phyloP scores from a whole-genome alignment of 2,888 invertebrate species.

The Pandemis heparana region DNA sequence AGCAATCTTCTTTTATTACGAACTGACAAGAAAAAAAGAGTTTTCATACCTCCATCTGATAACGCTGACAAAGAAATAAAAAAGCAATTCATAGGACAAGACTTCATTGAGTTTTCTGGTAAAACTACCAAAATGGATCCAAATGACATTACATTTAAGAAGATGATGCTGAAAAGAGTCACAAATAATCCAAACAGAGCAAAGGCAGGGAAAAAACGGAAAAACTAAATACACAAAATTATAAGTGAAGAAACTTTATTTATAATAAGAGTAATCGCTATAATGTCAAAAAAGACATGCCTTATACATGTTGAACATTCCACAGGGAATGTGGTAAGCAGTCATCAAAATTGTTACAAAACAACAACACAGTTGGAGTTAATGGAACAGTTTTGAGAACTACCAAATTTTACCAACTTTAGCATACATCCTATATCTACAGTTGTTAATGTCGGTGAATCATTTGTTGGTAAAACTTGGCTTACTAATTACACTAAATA shows the following conservation, averaged over 20 bases:
- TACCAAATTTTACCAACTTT: constrained; percentile 63
- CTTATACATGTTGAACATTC: constrained; percentile 67
- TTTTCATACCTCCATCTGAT: constrained; percentile 64
- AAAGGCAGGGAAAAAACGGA: constrained; percentile 61
- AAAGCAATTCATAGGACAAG: constrained; percentile 66
- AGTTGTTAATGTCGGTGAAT: constrained; percentile 25
- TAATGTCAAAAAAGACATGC: constrained; percentile 80
- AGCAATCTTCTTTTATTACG: constrained; percentile 67
- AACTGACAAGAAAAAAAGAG: constrained; percentile 66
- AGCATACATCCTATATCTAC: constrained; percentile 35
- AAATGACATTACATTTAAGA: constrained; percentile 63
- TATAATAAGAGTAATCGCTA: constrained; percentile 65
- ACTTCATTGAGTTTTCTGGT: constrained; percentile 66
- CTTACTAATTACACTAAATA: constrained; percentile 59
- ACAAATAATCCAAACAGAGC: constrained; percentile 73
- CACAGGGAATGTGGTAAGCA: constrained; percentile 67
- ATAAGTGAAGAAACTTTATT: constrained; percentile 64
- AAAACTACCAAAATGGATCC: constrained; percentile 47
- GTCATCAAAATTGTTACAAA: constrained; percentile 60
- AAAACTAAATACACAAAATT: constrained; percentile 48
- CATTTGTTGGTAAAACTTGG: constrained; percentile 44
- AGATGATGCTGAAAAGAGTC: constrained; percentile 75
- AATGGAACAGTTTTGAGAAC: constrained; percentile 56
- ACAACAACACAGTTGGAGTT: constrained; percentile 47
- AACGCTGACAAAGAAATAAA: constrained; percentile 43